phyloP scores from a whole-genome alignment of 2,113 vertebrate species.

The Pica pica region DNA sequence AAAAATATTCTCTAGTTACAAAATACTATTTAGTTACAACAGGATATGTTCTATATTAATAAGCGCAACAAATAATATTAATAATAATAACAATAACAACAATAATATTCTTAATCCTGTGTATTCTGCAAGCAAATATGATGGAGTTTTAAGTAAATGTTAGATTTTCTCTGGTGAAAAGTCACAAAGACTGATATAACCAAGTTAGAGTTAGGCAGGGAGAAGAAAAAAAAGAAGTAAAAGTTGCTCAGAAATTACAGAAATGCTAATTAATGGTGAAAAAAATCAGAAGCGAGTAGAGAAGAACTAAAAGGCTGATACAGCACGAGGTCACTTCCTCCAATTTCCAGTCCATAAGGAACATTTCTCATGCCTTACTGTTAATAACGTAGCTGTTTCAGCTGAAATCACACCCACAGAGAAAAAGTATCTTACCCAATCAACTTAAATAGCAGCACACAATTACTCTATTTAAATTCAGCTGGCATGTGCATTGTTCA shows the following conservation, averaged over 20 bases:
- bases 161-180: neutral
- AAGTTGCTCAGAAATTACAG: neutral
- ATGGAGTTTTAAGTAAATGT: neutral
- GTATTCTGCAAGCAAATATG: neutral
- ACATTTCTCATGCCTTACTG: neutral
- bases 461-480: constrained; percentile 33
- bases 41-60: neutral
- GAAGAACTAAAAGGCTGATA: neutral
- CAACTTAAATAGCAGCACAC: constrained; percentile 5
- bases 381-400: neutral
- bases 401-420: neutral
- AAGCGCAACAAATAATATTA: neutral
- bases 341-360: neutral
- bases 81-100: neutral
- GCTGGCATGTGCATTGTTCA: constrained; percentile 1
- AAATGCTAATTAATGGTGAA: neutral
- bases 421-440: neutral
- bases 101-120: neutral
- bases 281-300: neutral
- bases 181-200: neutral
- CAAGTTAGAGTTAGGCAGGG: neutral
- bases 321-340: neutral
- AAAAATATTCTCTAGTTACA: neutral
- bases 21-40: neutral
- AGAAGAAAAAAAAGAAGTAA: neutral